A percentile compares a stretch with the other conserved stretches of the same genome.
phyloP scores from a whole-genome alignment of 2,888 invertebrate species.

The Graphium colonna region DNA sequence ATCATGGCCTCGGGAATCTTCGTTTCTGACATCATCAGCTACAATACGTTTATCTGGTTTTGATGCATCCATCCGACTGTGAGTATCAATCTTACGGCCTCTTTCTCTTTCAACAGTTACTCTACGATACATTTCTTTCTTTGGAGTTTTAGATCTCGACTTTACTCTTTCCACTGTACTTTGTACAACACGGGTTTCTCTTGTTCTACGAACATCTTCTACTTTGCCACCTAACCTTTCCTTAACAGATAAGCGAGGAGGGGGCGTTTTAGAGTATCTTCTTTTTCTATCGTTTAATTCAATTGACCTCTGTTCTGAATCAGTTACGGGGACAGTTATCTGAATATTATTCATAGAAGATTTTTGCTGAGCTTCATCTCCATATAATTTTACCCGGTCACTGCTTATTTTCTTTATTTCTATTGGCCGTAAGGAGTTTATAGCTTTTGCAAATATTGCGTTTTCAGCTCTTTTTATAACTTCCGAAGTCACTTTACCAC shows the following conservation, averaged over 20 bases:
- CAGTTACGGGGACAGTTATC: constrained; percentile 75
- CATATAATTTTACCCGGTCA: constrained; percentile 84
- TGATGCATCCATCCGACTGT: constrained; percentile 40
- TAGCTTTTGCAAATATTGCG: constrained; percentile 93
- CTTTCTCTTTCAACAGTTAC: constrained; percentile 73
- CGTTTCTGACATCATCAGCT: constrained; percentile 43
- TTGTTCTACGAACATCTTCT: constrained; percentile 76
- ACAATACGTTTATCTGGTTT: constrained; percentile 51
- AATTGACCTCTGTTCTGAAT: constrained; percentile 65
- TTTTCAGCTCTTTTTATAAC: constrained; percentile 95
- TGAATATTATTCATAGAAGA: constrained; percentile 70
- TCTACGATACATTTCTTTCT: constrained; percentile 65
- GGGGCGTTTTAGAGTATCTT: constrained; percentile 73
- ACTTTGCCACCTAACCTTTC: constrained; percentile 89
- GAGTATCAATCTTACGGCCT: constrained; percentile 55
- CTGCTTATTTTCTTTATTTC: constrained; percentile 87
- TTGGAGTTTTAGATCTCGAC: constrained; percentile 74
- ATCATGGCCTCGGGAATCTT: constrained; percentile 45
- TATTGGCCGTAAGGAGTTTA: constrained; percentile 88
- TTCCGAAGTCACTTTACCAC: constrained; percentile 89
- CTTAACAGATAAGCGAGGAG: constrained; percentile 86
- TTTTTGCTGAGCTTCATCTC: constrained; percentile 67
- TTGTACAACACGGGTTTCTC: constrained; percentile 77
- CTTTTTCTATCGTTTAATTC: constrained; percentile 70
- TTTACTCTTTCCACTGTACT: constrained; percentile 78